Conservation (phyloP, 2,888 invertebrate genomes). For the Phortica magna region DNA sequence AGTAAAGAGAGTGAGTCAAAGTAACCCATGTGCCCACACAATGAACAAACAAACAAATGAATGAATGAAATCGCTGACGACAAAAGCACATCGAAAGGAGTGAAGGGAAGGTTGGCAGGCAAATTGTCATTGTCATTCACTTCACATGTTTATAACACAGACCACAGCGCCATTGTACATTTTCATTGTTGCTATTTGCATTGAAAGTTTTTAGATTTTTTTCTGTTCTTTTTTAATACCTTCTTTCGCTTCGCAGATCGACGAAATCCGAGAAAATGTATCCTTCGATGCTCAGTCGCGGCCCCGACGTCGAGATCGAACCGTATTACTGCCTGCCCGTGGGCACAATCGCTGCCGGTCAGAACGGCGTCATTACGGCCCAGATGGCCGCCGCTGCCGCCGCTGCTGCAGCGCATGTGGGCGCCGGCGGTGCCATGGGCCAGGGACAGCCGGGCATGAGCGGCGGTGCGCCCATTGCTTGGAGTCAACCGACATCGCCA, state of each 20-base stretch:
- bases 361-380: conserved; percentile 70
- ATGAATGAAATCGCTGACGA: no score
- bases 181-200: conserved; percentile 5
- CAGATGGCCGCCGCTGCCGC: conserved; percentile 74
- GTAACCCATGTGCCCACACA: no score
- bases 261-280: conserved; percentile 97
- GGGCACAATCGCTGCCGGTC: conserved; percentile 76
- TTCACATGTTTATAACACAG: no score
- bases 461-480: conserved; percentile 79
- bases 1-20: no score
- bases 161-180: not conserved
- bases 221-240: not conserved
- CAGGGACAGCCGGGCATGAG: conserved; percentile 45
- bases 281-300: conserved; percentile 92
- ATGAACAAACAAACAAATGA: no score
- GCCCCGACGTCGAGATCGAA: conserved; percentile 90
- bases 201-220: not conserved
- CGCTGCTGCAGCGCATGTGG: conserved; percentile 54
- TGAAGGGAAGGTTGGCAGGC: no score
- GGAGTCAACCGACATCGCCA: conserved; percentile 87
- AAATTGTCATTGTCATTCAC: no score
- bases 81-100: no score
- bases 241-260: conserved; percentile 81
- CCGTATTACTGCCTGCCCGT: conserved; percentile 92
- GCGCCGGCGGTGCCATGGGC: conserved; percentile 41